Conservation (phyloP, 2,797 vertebrate genomes). For the Gallinago stenura region DNA sequence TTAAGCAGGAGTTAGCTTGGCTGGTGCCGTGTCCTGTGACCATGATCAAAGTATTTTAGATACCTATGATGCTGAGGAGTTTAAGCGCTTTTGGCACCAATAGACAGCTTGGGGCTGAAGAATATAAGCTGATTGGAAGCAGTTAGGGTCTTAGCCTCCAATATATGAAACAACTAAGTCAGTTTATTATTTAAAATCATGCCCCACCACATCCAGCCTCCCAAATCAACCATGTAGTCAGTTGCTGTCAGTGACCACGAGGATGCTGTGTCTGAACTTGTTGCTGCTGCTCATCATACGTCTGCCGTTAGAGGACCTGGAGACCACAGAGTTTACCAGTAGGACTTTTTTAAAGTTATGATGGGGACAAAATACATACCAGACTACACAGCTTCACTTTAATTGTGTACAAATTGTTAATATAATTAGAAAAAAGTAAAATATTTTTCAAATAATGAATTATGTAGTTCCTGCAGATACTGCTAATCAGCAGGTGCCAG, state of each 20-base stretch:
- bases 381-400: slow-evolving; percentile 33
- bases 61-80: neutral
- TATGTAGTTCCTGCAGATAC: slow-evolving; percentile 65
- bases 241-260: neutral
- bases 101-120: neutral
- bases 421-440: slow-evolving; percentile 67
- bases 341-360: neutral
- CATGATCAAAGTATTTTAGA: neutral
- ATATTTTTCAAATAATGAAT: slow-evolving; percentile 67
- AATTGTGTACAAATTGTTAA: slow-evolving; percentile 65
- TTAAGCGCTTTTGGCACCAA: neutral
- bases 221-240: neutral
- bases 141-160: neutral
- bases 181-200: neutral
- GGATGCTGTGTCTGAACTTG: neutral
- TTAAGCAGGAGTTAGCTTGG: neutral
- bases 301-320: neutral
- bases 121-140: neutral
- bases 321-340: neutral
- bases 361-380: neutral
- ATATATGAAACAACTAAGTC: neutral
- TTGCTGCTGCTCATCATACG: accelerated
- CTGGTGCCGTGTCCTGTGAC: neutral
- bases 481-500: slow-evolving; percentile 63
- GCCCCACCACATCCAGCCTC: too few species aligned